phyloP scores from a whole-genome alignment of 2,797 vertebrate species.

The Hoplostethus mediterraneus region DNA sequence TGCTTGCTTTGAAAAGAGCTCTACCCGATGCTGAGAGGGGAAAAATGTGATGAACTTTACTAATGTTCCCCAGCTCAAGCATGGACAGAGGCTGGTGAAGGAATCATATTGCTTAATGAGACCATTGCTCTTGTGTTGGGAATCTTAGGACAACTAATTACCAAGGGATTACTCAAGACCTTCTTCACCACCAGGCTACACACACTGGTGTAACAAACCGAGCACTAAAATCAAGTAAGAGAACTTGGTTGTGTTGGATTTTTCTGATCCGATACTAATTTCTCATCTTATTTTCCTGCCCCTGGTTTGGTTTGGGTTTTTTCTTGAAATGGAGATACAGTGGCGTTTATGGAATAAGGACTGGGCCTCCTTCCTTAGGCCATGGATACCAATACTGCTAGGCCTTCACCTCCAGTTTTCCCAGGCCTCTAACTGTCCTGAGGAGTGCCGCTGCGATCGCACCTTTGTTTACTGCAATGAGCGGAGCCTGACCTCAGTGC shows the following conservation, averaged over 20 bases:
- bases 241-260: conserved; percentile 57
- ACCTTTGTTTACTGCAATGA: conserved; percentile 98
- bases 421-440: conserved; percentile 88
- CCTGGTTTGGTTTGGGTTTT: conserved; percentile 35
- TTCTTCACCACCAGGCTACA: conserved; percentile 46
- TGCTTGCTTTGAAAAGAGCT: conserved; percentile 57
- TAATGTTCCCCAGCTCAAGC: conserved; percentile 64
- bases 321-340: conserved; percentile 90
- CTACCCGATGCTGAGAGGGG: conserved; percentile 45
- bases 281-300: conserved; percentile 40
- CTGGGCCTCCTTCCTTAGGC: conserved; percentile 86
- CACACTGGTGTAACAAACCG: conserved; percentile 35
- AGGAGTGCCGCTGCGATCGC: conserved; percentile 94
- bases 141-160: conserved; percentile 76
- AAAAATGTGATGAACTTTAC: conserved; percentile 75
- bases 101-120: conserved; percentile 80
- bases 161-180: conserved; percentile 79
- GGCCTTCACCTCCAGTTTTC: conserved; percentile 90
- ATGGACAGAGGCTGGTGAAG: conserved; percentile 84
- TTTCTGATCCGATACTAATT: conserved; percentile 22
- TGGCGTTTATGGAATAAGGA: conserved; percentile 88
- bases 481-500: conserved; percentile 96
- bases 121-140: conserved; percentile 74
- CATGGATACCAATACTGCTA: conserved; percentile 90
- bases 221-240: conserved; percentile 51